Percentiles rank a stretch among this genome's conserved stretches.
Conservation (phyloP, 1,140 invertebrate genomes). For the Gerris buenoi region DNA sequence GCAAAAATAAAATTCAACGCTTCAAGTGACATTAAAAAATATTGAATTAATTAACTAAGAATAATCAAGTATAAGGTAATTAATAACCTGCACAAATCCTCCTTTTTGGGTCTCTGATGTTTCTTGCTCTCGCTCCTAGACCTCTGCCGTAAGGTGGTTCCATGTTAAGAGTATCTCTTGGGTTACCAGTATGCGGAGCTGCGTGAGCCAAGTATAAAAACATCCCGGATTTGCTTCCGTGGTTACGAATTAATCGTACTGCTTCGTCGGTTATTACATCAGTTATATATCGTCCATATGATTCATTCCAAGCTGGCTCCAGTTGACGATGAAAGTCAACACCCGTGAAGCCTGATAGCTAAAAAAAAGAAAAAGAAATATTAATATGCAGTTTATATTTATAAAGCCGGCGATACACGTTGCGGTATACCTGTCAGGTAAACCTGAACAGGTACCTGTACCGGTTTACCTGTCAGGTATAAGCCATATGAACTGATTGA, state of each 20-base stretch:
- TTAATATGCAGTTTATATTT: too few relatives aligned
- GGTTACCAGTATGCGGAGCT: slow-evolving; percentile 48
- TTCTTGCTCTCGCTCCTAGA: slow-evolving; percentile 40
- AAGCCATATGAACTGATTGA: too few relatives aligned
- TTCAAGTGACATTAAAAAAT: too few relatives aligned
- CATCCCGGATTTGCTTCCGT: slow-evolving; percentile 38
- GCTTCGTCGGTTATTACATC: slow-evolving; percentile 50
- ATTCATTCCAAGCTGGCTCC: slow-evolving; percentile 37
- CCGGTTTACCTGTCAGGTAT: too few relatives aligned
- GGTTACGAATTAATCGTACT: slow-evolving; percentile 38
- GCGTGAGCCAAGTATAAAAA: slow-evolving; percentile 53
- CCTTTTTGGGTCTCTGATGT: slow-evolving; percentile 46
- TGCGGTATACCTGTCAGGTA: too few relatives aligned
- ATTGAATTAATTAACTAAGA: too few relatives aligned
- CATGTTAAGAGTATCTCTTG: slow-evolving; percentile 37
- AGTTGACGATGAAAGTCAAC: slow-evolving; percentile 37
- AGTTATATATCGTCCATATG: slow-evolving; percentile 46
- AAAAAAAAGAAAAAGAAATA: too few relatives aligned
- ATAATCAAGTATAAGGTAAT: too few relatives aligned
- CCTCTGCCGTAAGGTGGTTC: slow-evolving; percentile 35
- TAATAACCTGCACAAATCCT: slow-evolving; percentile 49
- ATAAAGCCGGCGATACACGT: too few relatives aligned
- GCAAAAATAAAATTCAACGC: too few relatives aligned
- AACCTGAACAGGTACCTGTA: too few relatives aligned
- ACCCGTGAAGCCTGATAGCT: neutral